These are phyloP conservation scores for Tetragonula clypearis DNA, from an alignment of 1,140 invertebrate species.

Conservation along the genomic window DNA sequence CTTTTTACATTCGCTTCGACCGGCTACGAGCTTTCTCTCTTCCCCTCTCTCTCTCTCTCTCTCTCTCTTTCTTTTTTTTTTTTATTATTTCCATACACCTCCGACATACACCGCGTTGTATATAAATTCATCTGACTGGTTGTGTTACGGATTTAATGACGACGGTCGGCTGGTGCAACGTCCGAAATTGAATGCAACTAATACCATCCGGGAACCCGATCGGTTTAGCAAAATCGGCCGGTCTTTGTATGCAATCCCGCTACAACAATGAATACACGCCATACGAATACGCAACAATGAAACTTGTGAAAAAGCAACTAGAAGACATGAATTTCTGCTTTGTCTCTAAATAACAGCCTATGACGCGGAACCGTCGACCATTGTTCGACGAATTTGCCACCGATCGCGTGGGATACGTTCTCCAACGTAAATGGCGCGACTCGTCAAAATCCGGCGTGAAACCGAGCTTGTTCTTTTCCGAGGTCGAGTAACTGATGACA, in stretches of 20 bases:
- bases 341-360: slow-evolving; percentile 8
- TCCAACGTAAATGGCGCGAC: too few relatives aligned
- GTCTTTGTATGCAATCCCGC: neutral
- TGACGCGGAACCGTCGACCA: too few relatives aligned
- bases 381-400: neutral
- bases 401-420: neutral
- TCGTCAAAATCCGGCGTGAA: neutral
- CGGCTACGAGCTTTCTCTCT: neutral
- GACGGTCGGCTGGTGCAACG: neutral
- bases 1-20: too few relatives aligned
- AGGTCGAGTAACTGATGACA: neutral
- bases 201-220: neutral
- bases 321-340: neutral
- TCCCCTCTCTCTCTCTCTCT: too few relatives aligned
- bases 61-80: too few relatives aligned
- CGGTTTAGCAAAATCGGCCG: neutral
- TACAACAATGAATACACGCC: too few relatives aligned
- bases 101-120: neutral
- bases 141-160: neutral
- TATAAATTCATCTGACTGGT: neutral
- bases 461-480: neutral
- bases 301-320: neutral
- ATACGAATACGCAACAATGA: too few relatives aligned
- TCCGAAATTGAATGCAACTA: slow-evolving; percentile 13
- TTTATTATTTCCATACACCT: too few relatives aligned